These are phyloP conservation scores for Dryomyza anilis DNA, from an alignment of 2,888 invertebrate species.

Conservation along the genomic window DNA sequence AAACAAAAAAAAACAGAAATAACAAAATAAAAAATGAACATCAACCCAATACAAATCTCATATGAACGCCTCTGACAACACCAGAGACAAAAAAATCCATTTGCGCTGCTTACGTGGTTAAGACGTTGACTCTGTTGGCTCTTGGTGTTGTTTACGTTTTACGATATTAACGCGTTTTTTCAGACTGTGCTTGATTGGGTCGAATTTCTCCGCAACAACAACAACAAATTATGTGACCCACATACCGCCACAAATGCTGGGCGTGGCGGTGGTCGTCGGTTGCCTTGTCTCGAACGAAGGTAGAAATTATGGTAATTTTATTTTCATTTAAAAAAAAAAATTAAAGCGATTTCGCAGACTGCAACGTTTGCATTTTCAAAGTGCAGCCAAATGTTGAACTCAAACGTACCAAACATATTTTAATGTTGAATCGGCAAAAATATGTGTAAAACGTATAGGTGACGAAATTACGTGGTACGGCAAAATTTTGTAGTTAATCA, in stretches of 20 bases:
- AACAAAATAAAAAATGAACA: neutral
- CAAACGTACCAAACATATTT: no score
- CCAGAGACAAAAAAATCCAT: no score
- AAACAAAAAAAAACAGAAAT: neutral
- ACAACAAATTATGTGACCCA: slow-evolving; percentile 1
- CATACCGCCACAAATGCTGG: neutral
- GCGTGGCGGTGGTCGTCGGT: neutral
- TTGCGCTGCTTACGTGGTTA: neutral
- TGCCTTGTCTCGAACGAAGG: neutral
- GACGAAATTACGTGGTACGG: no score
- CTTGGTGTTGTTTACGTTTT: neutral
- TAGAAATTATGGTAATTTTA: no score
- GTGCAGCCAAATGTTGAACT: no score
- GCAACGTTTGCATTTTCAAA: no score
- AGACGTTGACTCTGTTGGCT: neutral
- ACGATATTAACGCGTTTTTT: neutral
- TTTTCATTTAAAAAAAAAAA: no score
- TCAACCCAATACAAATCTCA: no score
- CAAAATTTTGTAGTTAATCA: no score
- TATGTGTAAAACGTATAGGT: no score
- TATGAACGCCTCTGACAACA: neutral
- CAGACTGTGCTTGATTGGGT: neutral
- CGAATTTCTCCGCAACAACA: slow-evolving; percentile 6
- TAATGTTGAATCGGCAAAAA: no score
- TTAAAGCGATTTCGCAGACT: no score